Conservation (phyloP, 2,797 vertebrate species). For the Sylvilagus floridanus region DNA sequence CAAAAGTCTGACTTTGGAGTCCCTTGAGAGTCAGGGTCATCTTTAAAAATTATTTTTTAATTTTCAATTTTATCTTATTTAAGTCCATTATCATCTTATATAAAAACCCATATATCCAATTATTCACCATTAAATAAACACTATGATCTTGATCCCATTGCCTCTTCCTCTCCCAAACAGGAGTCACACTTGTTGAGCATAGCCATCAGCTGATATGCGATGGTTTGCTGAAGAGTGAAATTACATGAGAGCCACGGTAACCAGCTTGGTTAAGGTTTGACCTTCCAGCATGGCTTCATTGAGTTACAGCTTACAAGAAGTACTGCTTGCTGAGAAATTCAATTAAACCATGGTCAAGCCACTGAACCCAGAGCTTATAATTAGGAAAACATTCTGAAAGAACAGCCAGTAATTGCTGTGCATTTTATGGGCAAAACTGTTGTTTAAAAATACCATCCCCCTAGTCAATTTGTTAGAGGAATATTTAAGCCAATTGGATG, state of each 20-base stretch:
- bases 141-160: background rate
- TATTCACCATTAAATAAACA: background rate
- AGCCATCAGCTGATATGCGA: background rate
- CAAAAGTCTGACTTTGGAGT: background rate
- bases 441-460: conserved; percentile 46
- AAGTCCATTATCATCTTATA: background rate
- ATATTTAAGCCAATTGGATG: conserved; percentile 27
- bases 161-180: background rate
- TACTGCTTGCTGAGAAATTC: conserved; percentile 40
- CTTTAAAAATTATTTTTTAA: conserved; percentile 18
- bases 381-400: conserved; percentile 54
- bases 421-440: background rate
- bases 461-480: conserved; percentile 52
- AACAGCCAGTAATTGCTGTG: background rate
- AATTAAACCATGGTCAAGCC: background rate
- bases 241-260: background rate
- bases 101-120: background rate
- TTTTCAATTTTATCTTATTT: background rate
- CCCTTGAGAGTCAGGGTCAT: background rate
- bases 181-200: background rate
- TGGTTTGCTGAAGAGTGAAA: background rate
- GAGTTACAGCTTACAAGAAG: background rate
- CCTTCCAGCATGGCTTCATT: background rate
- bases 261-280: background rate
- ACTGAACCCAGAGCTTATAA: background rate